These are phyloP conservation scores for Pseudonaja textilis DNA, from an alignment of 2,113 vertebrate species.

Conservation along the genomic window DNA sequence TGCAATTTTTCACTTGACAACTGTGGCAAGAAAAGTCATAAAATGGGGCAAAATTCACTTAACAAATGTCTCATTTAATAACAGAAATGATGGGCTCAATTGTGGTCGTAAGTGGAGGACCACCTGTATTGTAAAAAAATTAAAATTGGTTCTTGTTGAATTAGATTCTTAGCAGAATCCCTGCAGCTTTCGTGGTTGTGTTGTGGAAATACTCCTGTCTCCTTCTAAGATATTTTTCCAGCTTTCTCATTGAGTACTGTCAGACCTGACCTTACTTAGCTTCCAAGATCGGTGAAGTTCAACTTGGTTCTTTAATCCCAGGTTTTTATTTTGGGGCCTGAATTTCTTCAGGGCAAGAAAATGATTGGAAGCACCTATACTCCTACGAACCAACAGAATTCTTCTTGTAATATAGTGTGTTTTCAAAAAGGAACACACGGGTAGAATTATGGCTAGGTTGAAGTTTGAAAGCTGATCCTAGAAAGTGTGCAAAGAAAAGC, in stretches of 20 bases:
- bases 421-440: background rate
- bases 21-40: too few species aligned
- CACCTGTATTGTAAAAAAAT: background rate
- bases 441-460: background rate
- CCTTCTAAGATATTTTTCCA: background rate
- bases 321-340: background rate
- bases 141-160: background rate
- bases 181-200: background rate
- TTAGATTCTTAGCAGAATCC: background rate
- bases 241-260: background rate
- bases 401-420: background rate
- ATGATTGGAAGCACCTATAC: background rate
- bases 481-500: background rate
- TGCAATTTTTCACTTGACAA: too few species aligned
- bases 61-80: too few species aligned
- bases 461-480: background rate
- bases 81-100: too few species aligned
- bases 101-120: too few species aligned
- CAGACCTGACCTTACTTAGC: background rate
- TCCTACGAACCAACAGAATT: background rate
- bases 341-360: background rate
- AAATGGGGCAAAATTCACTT: too few species aligned
- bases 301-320: background rate
- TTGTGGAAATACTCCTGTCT: background rate
- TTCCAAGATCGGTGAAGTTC: background rate